Base-by-base conservation (phyloP, 1,140 invertebrate species). In the Pogonomyrmex barbatus region DNA sequence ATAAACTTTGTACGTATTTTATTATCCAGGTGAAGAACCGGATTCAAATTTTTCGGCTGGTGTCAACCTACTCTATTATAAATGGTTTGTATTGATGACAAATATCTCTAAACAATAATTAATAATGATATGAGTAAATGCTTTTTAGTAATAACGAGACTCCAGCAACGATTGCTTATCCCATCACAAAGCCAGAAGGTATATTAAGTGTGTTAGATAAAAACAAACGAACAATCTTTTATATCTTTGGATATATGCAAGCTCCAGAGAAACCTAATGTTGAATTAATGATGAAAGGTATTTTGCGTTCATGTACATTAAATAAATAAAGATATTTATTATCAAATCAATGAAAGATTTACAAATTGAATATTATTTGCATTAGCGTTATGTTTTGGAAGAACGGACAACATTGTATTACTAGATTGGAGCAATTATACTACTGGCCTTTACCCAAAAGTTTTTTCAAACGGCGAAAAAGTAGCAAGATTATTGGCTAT, bases 171-270 rank as follows among this genome's bases (percentile, higher is more conserved):
- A 75, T 9, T 3, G n/a, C 12, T 0, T 30, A 4, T 0, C n/a
- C 2, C 0, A 4, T 79, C 12, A 5, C 30, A 6, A 42, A 77
- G 12, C 58, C 67, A 36, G 24, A 52, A 24, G 47, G 8, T 8
- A 24, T 88, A 0, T 9, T 14, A 3, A 2, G 60, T 1, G 10
- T 45, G 14, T 76, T 88, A 3, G 36, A n/a, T n/a, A n/a, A 30
- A 0, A 2, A 56, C 2, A 75, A 52, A 30, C 24, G n/a, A 14
- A 70, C 52, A 9, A 33, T 88, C 9, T 47, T 88, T 10, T 88
- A 82, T 8, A 39, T 87, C 24, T 85, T 87, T 24, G 87, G 87
- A 4, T 87, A 54, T 24, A 4, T 78, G 36, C 54, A 88, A 62
- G 10, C 10, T 10, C 3, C 62, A 4, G 36, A 77, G n/a, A 45